These are phyloP conservation scores for Ataeniobius toweri DNA, from an alignment of 2,797 vertebrate genomes.

Conservation along the genomic window DNA sequence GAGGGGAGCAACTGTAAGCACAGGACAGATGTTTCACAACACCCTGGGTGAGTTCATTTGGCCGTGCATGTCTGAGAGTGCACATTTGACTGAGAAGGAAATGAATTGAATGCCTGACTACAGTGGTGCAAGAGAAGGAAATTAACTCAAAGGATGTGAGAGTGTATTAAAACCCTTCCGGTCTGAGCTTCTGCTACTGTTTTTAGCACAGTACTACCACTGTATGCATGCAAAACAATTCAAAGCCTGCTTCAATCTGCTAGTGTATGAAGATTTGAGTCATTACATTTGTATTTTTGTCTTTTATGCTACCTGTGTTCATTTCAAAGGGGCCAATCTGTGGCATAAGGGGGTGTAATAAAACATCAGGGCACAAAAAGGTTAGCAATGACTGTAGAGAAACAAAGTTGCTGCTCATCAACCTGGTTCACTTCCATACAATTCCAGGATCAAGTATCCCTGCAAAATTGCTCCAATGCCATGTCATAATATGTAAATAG, in stretches of 20 bases:
- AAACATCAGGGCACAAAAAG: background rate
- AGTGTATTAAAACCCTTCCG: conserved; percentile 13
- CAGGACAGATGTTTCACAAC: conserved; percentile 58
- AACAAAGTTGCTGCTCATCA: background rate
- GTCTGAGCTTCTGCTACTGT: conserved; percentile 5
- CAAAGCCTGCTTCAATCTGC: background rate
- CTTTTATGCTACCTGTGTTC: background rate
- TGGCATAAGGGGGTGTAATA: background rate
- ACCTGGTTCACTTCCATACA: background rate
- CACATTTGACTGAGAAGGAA: background rate
- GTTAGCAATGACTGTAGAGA: too few species aligned
- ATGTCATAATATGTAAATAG: too few species aligned
- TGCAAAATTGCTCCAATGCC: too few species aligned
- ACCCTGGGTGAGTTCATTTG: conserved; percentile 31
- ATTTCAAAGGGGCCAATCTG: background rate
- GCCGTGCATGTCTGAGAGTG: conserved; percentile 9
- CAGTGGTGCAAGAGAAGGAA: conserved; percentile 1
- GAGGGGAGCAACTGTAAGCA: conserved; percentile 27
- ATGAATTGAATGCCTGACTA: conserved; percentile 18
- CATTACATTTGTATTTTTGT: background rate
- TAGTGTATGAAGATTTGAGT: background rate
- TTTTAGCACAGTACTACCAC: background rate
- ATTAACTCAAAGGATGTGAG: conserved; percentile 18
- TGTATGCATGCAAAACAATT: background rate
- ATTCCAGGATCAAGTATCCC: too few species aligned